Percentiles rank a stretch among this genome's conserved stretches.
Conservation (phyloP, 1,140 invertebrate genomes). For the Orius insidiosus region DNA sequence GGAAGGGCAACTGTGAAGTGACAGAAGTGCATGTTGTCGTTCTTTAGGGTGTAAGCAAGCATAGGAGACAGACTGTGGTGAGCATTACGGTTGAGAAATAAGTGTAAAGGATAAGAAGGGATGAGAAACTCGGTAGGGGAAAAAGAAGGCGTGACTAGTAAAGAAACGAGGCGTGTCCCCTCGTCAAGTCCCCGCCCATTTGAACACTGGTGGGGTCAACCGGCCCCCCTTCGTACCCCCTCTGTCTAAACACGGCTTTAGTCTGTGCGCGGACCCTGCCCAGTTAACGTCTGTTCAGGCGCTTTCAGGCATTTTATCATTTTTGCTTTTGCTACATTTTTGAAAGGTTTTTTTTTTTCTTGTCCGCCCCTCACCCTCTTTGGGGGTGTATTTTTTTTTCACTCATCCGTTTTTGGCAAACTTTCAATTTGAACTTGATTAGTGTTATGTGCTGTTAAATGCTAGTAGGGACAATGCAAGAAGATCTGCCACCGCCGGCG, state of each 20-base stretch:
- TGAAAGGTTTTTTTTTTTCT: not conserved
- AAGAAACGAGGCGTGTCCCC: too few relatives aligned
- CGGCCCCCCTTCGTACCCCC: conserved; percentile 1
- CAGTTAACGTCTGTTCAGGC: conserved; percentile 6
- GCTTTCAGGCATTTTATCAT: not conserved
- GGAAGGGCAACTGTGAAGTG: too few relatives aligned
- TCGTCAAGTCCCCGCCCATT: too few relatives aligned
- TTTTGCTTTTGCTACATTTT: not conserved
- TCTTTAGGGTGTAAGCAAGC: too few relatives aligned
- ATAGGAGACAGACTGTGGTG: too few relatives aligned
- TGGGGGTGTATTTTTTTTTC: not conserved
- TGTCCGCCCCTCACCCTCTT: not conserved
- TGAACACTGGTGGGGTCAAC: too few relatives aligned
- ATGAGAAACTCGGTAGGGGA: too few relatives aligned
- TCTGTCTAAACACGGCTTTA: not conserved
- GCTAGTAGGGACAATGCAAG: conserved; percentile 19
- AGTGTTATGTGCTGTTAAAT: conserved; percentile 10
- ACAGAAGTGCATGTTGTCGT: too few relatives aligned
- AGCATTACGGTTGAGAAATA: too few relatives aligned
- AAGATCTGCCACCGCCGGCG: conserved; percentile 16
- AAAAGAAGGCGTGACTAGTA: too few relatives aligned
- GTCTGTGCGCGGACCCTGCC: conserved; percentile 2
- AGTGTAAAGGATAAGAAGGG: too few relatives aligned
- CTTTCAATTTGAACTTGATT: not conserved
- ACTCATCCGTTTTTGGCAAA: not conserved